phyloP scores from a whole-genome alignment of 2,888 invertebrate genomes.

The Stenotaenia linearis region DNA sequence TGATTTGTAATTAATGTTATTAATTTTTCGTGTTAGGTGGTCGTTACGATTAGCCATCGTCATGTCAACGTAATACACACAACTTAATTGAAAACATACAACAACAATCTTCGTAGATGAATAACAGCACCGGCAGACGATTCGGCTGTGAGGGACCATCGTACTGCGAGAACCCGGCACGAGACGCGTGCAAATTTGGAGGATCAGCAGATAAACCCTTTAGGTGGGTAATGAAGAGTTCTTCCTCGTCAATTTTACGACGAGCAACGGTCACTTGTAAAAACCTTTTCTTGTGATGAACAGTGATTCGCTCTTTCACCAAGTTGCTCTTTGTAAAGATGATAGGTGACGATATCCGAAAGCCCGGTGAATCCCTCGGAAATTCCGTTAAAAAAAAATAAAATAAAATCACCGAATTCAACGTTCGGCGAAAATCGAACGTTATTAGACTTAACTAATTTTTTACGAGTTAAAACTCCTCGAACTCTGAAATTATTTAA shows the following conservation, averaged over 20 bases:
- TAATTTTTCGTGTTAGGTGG: not conserved
- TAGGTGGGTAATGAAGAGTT: slow-evolving; percentile 26
- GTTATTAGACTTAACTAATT: too few relatives aligned
- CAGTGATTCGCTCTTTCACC: not conserved
- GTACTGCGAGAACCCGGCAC: not conserved
- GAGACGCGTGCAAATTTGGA: slow-evolving; percentile 16
- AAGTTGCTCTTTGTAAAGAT: not conserved
- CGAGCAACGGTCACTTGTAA: slow-evolving; percentile 20
- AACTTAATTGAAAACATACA: slow-evolving; percentile 13
- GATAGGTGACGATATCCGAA: not conserved
- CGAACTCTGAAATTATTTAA: not conserved
- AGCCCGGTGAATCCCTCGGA: not conserved
- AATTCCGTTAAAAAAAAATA: not conserved
- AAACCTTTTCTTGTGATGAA: slow-evolving; percentile 17
- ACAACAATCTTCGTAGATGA: not conserved
- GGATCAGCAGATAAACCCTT: slow-evolving; percentile 20
- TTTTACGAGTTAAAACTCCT: not conserved
- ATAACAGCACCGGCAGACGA: not conserved
- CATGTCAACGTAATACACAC: not conserved
- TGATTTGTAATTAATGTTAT: not conserved
- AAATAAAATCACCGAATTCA: not conserved
- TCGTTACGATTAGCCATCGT: not conserved
- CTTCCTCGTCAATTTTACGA: slow-evolving; percentile 12
- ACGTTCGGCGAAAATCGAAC: not conserved
- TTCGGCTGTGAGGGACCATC: not conserved